Evolutionary conservation across 2,797 vertebrate species (phyloP).

Genomic region (Pangasius macronema): DNA sequence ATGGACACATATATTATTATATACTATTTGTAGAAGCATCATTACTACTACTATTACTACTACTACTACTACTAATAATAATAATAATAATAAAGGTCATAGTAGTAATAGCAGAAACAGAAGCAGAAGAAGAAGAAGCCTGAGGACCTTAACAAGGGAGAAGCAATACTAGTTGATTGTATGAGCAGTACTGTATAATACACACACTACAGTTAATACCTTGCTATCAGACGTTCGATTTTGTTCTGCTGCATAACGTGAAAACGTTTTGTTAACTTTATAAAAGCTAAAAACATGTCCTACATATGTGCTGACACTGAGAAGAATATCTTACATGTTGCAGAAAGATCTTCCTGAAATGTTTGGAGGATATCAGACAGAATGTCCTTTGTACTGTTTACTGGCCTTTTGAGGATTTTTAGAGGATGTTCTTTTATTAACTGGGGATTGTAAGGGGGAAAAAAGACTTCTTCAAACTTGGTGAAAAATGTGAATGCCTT

Average conservation of each 20-base stretch:
- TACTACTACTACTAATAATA: neutral
- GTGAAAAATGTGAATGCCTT: neutral
- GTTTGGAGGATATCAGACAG: neutral
- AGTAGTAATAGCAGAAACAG: neutral
- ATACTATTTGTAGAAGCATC: neutral
- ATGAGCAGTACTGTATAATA: neutral
- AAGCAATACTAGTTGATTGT: neutral
- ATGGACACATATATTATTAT: neutral
- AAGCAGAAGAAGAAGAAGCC: neutral
- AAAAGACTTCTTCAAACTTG: neutral
- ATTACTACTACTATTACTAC: neutral
- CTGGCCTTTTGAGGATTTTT: neutral
- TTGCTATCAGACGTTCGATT: neutral
- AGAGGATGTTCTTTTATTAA: conserved; percentile 6
- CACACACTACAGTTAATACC: too few species aligned
- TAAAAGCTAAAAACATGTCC: neutral
- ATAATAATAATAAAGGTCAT: neutral
- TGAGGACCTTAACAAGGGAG: neutral
- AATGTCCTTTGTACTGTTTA: neutral
- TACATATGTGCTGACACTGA: neutral
- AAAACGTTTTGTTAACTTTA: neutral
- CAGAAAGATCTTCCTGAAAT: neutral
- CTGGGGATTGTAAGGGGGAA: neutral
- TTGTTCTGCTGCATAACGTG: neutral
- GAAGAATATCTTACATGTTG: neutral